Conservation (phyloP, 2,888 invertebrate species). For the Tridacna crocea region DNA sequence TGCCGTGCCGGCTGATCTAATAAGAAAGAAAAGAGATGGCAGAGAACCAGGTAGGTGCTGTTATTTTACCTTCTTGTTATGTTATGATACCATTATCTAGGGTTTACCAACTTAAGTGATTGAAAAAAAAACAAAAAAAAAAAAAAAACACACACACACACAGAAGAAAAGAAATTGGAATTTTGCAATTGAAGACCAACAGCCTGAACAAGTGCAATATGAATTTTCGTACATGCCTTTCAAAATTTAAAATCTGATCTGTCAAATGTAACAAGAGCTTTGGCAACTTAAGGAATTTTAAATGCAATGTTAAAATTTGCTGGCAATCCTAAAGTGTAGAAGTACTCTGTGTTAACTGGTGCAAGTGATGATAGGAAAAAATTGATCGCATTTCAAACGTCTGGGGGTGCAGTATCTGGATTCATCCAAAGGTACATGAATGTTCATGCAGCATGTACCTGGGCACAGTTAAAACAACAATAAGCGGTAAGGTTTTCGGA, state of each 20-base stretch:
- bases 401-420: conserved; percentile 15
- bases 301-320: neutral
- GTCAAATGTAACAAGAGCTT: conserved; percentile 4
- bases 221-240: conserved; percentile 1
- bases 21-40: too few species aligned
- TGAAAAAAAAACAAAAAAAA: neutral
- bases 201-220: neutral
- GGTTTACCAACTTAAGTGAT: too few species aligned
- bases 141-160: too few species aligned
- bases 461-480: conserved; percentile 3
- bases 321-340: conserved; percentile 20
- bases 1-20: neutral
- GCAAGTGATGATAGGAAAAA: neutral
- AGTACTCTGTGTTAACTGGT: conserved; percentile 9
- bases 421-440: conserved; percentile 20
- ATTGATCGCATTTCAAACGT: neutral
- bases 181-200: too few species aligned
- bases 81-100: too few species aligned
- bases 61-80: too few species aligned
- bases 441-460: conserved; percentile 1
- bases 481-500: conserved; percentile 12
- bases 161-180: too few species aligned
- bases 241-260: neutral
- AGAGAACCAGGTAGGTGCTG: too few species aligned
- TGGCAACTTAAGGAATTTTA: conserved; percentile 21